These are phyloP conservation scores for Cosmia pyralina DNA, from an alignment of 2,888 invertebrate genomes.

Conservation along the genomic window DNA sequence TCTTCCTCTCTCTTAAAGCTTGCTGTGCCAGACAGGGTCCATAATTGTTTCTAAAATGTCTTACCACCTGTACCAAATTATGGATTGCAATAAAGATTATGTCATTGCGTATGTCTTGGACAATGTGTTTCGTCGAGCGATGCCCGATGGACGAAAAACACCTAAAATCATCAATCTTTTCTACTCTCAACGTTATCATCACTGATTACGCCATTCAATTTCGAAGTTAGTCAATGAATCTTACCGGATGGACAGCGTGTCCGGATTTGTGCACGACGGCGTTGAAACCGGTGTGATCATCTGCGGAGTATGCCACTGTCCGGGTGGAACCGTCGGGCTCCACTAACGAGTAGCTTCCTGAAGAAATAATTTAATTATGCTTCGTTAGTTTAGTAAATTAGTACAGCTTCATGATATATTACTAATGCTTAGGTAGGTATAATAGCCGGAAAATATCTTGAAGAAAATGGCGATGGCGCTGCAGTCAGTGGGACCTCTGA, in stretches of 20 bases:
- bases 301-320: slow-evolving; percentile 92
- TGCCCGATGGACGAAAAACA: no score
- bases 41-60: no score
- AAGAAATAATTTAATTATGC: background rate
- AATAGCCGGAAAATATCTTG: background rate
- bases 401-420: background rate
- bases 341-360: slow-evolving; percentile 92
- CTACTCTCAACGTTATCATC: background rate
- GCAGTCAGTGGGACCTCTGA: background rate
- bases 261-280: slow-evolving; percentile 92
- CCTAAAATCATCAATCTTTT: background rate
- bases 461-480: no score
- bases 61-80: no score
- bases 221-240: slow-evolving; percentile 23
- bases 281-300: slow-evolving; percentile 93
- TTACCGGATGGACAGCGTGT: slow-evolving; percentile 90
- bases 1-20: no score
- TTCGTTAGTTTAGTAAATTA: background rate
- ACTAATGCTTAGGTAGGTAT: background rate
- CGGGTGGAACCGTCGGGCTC: slow-evolving; percentile 91
- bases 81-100: no score
- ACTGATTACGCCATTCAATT: slow-evolving; percentile 2
- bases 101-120: no score
- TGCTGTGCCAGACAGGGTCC: no score
- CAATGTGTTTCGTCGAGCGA: no score